Evolutionary conservation across 1,140 invertebrate species (phyloP).

Genomic region (Heliconius congener): DNA sequence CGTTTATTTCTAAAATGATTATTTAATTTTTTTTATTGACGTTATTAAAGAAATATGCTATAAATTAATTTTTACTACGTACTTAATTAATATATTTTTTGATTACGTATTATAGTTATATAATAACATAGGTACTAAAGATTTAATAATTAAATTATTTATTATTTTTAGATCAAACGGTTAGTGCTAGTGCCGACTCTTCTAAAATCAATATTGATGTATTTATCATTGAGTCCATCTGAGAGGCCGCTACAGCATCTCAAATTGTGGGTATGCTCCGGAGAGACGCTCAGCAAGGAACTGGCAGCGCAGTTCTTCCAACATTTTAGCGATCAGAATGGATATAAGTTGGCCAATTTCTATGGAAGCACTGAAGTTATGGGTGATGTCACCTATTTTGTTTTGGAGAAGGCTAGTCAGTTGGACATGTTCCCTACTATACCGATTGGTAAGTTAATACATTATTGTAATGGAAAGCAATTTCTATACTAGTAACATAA

Average conservation of each 20-base stretch:
- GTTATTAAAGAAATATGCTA: too few species aligned
- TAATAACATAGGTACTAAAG: too few species aligned
- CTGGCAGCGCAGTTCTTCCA: slow-evolving; percentile 88
- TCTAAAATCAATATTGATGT: slow-evolving; percentile 88
- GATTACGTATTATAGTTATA: too few species aligned
- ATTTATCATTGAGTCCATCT: slow-evolving; percentile 80
- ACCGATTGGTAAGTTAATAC: slow-evolving; percentile 87
- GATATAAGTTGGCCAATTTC: slow-evolving; percentile 89
- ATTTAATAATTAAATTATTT: neutral
- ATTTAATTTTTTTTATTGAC: too few species aligned
- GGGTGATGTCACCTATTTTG: slow-evolving; percentile 72
- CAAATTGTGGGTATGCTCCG: slow-evolving; percentile 91
- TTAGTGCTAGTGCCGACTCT: slow-evolving; percentile 92
- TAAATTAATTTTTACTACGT: too few species aligned
- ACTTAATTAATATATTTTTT: too few species aligned
- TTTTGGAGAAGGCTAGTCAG: slow-evolving; percentile 81
- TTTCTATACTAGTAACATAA: too few species aligned
- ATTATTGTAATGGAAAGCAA: too few species aligned
- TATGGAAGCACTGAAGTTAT: slow-evolving; percentile 92
- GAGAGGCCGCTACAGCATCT: slow-evolving; percentile 81
- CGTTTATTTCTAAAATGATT: too few species aligned
- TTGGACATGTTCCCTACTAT: slow-evolving; percentile 85
- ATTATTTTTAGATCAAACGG: slow-evolving; percentile 84
- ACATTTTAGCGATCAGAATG: slow-evolving; percentile 83
- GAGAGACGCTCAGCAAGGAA: slow-evolving; percentile 86